Evolutionary conservation across 2,797 vertebrate species (phyloP), one percentile per base, ranked within the genome.

Genomic region (Acomys russatus): DNA sequence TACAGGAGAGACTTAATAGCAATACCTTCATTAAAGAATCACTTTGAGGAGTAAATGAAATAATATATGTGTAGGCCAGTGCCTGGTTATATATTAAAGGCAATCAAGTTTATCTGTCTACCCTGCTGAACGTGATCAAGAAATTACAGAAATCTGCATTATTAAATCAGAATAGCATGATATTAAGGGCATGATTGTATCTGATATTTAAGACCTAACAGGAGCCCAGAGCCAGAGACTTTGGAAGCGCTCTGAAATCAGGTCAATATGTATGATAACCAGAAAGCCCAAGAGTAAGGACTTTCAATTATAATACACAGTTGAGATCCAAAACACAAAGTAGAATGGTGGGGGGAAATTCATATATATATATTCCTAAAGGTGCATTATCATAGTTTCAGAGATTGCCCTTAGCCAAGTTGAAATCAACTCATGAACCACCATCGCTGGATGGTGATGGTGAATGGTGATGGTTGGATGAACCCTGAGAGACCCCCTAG

Each of bases 141-240:
- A 49, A 94, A 74, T 93, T 70, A 73, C 4, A 82, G 38, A 20
- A 85, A 85, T 61, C 15, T 66, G 23, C 2, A 54, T 35, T 61
- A 59, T 82, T 80, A 95, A 95, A 92, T 86, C 44, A 30, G 30
- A 76, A 82, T 38, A 73, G 14, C 9, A 61, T 88, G 33, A 79
- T 70, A 83, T 70, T 68, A 90, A 92, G 49, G 18, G 66, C n/a
- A 63, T 64, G 61, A 86, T 9, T 56, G 2, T 88, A 18, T 79
- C 91, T 92, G 84, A 88, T 94, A 90, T 78, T 78, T 89, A 87
- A 76, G 35, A 89, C 20, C 20, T 78, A 91, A 1, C 11, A 82
- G 51, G 59, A 83, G 88, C 38, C 8, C 54, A 68, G 20, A 88
- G 35, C 14, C 35, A 63, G 17, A n/a, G 56, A 74, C 56, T 54